These are phyloP conservation scores for Megaceryle torquata DNA, from an alignment of 2,113 vertebrate genomes.

Conservation along the genomic window DNA sequence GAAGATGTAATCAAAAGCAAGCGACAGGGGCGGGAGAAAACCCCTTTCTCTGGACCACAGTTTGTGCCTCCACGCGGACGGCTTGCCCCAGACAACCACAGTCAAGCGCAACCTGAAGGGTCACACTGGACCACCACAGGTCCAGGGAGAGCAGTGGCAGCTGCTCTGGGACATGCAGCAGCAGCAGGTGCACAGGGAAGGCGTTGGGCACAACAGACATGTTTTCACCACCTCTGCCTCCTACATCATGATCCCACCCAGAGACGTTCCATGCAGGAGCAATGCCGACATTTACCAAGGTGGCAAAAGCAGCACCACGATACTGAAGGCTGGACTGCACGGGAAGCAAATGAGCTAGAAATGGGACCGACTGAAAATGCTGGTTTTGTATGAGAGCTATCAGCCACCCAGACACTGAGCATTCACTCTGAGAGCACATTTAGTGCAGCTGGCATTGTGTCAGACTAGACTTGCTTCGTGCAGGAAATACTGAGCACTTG, in stretches of 20 bases:
- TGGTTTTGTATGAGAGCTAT: not conserved
- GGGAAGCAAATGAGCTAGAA: not conserved
- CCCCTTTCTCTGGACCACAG: not conserved
- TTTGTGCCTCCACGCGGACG: not conserved
- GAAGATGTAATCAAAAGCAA: not conserved
- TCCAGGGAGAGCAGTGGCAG: not conserved
- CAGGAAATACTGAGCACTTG: conserved; percentile 77
- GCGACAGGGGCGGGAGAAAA: not conserved
- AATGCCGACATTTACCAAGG: not conserved
- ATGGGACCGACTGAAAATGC: accelerated
- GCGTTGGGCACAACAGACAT: accelerated
- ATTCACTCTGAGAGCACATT: conserved; percentile 7
- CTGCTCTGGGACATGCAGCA: not conserved
- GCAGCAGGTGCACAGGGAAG: not conserved
- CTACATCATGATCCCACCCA: accelerated
- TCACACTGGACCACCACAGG: not conserved
- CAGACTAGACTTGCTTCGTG: conserved; percentile 66
- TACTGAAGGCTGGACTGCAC: accelerated
- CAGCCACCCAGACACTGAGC: conserved; percentile 54
- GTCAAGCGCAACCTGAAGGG: not conserved
- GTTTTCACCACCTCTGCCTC: not conserved
- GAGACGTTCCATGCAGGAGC: accelerated
- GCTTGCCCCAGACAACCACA: not conserved
- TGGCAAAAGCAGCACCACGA: accelerated
- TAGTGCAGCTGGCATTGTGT: conserved; percentile 57